Evolutionary conservation across 2,888 invertebrate genomes (phyloP).

Genomic region (Hydriomena furcata): DNA sequence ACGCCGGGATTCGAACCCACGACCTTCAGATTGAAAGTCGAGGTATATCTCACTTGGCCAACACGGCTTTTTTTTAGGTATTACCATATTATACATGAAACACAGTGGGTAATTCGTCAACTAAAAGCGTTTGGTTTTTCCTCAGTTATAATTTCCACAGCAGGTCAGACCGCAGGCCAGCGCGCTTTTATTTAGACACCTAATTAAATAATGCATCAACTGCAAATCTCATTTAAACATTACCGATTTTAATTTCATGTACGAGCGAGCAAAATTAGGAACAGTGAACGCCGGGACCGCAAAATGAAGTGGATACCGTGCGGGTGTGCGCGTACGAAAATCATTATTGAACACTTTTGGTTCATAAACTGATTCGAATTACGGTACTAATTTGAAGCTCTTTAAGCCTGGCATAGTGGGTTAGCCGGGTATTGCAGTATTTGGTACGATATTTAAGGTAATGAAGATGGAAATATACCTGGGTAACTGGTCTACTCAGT

Average conservation of each 20-base stretch:
- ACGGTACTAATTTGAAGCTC: slow-evolving; percentile 39
- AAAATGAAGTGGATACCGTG: slow-evolving; percentile 76
- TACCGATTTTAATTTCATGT: slow-evolving; percentile 82
- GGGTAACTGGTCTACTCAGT: too few relatives aligned
- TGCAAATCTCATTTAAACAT: slow-evolving; percentile 80
- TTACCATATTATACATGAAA: too few relatives aligned
- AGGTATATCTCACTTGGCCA: too few relatives aligned
- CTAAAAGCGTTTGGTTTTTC: slow-evolving; percentile 19
- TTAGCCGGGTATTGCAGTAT: slow-evolving; percentile 17
- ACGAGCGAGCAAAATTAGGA: slow-evolving; percentile 79
- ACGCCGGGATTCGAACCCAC: too few relatives aligned
- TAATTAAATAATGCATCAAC: slow-evolving; percentile 83
- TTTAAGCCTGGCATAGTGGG: slow-evolving; percentile 29
- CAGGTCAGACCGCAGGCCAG: slow-evolving; percentile 57
- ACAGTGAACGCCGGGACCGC: slow-evolving; percentile 70
- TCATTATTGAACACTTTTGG: slow-evolving; percentile 72
- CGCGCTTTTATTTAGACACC: slow-evolving; percentile 80
- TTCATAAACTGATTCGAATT: slow-evolving; percentile 49
- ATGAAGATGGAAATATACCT: not conserved
- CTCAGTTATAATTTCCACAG: slow-evolving; percentile 18
- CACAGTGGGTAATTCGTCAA: too few relatives aligned
- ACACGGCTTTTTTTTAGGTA: too few relatives aligned
- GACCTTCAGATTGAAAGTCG: too few relatives aligned
- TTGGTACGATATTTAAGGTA: slow-evolving; percentile 11
- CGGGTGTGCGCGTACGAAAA: slow-evolving; percentile 54